Conservation (phyloP, 2,113 vertebrate species). For the Xerus inauris region DNA sequence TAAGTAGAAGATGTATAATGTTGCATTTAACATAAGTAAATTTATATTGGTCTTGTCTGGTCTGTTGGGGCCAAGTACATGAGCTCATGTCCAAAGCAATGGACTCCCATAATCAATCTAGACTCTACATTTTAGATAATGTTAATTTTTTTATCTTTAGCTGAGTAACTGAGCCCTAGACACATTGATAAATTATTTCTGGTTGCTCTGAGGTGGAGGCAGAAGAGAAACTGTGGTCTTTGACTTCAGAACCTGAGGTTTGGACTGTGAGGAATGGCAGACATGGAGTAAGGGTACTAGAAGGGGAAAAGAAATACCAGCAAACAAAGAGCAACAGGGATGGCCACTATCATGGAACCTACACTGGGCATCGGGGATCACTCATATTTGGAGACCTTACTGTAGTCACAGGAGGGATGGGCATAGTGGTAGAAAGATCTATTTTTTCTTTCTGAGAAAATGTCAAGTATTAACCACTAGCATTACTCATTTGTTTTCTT, state of each 20-base stretch:
- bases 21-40: background rate
- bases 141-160: background rate
- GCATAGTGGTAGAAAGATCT: background rate
- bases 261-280: accelerated
- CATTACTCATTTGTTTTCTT: background rate
- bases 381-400: background rate
- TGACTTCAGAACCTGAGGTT: background rate
- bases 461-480: slow-evolving; percentile 23
- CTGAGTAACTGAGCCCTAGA: background rate
- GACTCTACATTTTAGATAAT: background rate
- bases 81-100: background rate
- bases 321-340: background rate
- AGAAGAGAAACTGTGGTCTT: no score
- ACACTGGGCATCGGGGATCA: accelerated
- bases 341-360: background rate
- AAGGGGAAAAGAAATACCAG: background rate
- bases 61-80: background rate
- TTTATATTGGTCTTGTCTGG: background rate
- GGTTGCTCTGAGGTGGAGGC: background rate
- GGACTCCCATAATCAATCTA: background rate
- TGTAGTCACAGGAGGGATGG: background rate
- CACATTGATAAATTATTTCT: no score
- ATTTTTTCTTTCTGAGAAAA: slow-evolving; percentile 63
- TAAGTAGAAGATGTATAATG: background rate
- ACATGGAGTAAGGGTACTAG: background rate